Percentiles rank a stretch among this genome's conserved stretches.
Conservation (phyloP, 2,888 invertebrate species). For the Drosophila affinis region DNA sequence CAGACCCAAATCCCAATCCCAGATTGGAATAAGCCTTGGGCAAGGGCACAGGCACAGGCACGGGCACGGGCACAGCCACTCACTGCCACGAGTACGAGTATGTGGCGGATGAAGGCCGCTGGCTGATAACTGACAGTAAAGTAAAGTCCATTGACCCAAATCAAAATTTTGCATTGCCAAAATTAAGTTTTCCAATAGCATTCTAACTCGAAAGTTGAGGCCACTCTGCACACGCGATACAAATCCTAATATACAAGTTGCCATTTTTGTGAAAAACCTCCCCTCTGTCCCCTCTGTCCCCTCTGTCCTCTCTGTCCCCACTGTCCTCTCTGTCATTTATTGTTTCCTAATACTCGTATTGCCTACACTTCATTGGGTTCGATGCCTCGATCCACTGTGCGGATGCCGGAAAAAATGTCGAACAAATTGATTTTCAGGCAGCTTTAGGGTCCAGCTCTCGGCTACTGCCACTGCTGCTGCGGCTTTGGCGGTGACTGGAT, state of each 20-base stretch:
- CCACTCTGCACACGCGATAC: slow-evolving; percentile 1
- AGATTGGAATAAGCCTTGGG: slow-evolving; percentile 35
- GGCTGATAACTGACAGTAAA: slow-evolving; percentile 19
- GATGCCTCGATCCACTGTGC: slow-evolving; percentile 28
- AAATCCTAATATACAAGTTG: slow-evolving; percentile 21
- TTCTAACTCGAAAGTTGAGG: slow-evolving; percentile 13
- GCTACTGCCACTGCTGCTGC: slow-evolving; percentile 1
- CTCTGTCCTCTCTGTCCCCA: background rate
- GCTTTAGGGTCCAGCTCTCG: slow-evolving; percentile 20
- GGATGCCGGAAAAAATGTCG: slow-evolving; percentile 12
- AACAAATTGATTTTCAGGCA: slow-evolving; percentile 44
- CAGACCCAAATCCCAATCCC: slow-evolving; percentile 16
- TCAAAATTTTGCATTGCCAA: slow-evolving; percentile 28
- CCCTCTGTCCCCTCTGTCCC: background rate
- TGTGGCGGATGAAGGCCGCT: background rate
- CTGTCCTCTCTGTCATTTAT: background rate
- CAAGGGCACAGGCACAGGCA: background rate
- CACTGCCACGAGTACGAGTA: too few species aligned
- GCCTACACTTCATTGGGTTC: slow-evolving; percentile 1
- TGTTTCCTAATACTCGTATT: background rate
- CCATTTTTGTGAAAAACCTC: background rate
- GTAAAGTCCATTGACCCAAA: slow-evolving; percentile 35
- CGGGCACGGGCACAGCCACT: background rate
- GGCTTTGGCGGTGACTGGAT: slow-evolving; percentile 21
- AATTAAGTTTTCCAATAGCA: slow-evolving; percentile 31